Percentiles rank a stretch among this genome's conserved stretches.
Conservation (phyloP, 2,888 invertebrate species). For the Anticlea derivata region DNA sequence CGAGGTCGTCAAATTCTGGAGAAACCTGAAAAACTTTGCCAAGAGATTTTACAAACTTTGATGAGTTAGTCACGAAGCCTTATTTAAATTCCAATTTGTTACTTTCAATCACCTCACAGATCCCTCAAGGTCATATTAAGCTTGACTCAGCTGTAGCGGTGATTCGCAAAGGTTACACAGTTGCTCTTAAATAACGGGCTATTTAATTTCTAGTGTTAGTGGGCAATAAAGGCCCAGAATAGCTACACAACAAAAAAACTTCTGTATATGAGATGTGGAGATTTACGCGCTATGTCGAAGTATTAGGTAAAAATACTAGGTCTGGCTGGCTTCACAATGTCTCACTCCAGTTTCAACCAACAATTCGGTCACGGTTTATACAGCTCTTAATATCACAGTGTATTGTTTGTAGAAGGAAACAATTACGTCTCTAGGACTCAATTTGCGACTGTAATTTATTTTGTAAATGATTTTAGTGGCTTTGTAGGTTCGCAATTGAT, state of each 20-base stretch:
- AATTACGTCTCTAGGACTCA: slow-evolving; percentile 11
- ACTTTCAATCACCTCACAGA: background rate
- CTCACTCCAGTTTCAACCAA: slow-evolving; percentile 1
- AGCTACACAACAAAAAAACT: slow-evolving; percentile 5
- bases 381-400: slow-evolving; percentile 4
- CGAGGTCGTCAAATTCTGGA: no score
- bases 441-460: slow-evolving; percentile 1
- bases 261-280: background rate
- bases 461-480: background rate
- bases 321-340: background rate
- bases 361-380: slow-evolving; percentile 10
- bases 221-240: slow-evolving; percentile 9
- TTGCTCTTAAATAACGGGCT: slow-evolving; percentile 18
- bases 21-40: no score
- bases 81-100: no score
- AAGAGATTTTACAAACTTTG: no score
- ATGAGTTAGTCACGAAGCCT: no score
- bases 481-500: background rate
- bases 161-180: slow-evolving; percentile 19
- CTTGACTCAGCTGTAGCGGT: slow-evolving; percentile 11
- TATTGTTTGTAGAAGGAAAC: slow-evolving; percentile 6
- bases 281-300: background rate
- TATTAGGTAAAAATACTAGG: no score
- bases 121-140: background rate
- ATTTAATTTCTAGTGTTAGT: slow-evolving; percentile 16